Evolutionary conservation across 1,140 invertebrate genomes (phyloP).

Genomic region (Atta cephalotes): DNA sequence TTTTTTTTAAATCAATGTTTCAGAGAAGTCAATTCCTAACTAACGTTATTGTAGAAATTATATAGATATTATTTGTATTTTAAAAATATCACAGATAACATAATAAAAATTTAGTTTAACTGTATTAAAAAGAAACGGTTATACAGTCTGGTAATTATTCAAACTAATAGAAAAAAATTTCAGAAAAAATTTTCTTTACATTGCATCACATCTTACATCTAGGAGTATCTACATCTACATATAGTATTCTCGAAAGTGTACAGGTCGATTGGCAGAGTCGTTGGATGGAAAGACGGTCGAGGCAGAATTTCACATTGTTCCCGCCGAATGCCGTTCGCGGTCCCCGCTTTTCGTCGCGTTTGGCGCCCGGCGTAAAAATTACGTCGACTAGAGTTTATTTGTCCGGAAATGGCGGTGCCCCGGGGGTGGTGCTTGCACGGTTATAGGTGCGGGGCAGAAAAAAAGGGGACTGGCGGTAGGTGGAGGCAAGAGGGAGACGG

Average conservation of each 20-base stretch:
- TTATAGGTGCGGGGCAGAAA: constrained; percentile 83
- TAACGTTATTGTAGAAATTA: not conserved
- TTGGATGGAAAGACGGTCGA: constrained; percentile 3
- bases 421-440: constrained; percentile 84
- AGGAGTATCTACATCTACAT: not conserved
- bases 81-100: not conserved
- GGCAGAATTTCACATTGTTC: constrained; percentile 73
- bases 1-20: not conserved
- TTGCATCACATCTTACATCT: not conserved
- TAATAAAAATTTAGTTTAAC: not conserved
- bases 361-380: constrained; percentile 85
- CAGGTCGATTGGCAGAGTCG: not conserved
- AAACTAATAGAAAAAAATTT: not conserved
- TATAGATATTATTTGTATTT: not conserved
- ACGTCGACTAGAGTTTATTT: constrained; percentile 87
- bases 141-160: not conserved
- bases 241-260: not conserved
- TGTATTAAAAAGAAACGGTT: not conserved
- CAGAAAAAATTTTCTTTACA: not conserved
- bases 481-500: constrained; percentile 77
- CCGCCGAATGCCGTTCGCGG: constrained; percentile 66
- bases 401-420: constrained; percentile 86
- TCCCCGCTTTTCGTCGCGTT: constrained; percentile 85
- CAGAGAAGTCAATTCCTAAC: not conserved
- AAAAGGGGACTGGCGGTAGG: constrained; percentile 82